Evolutionary conservation across 1,140 invertebrate genomes (phyloP).

Genomic region (Drosophila pallidifrons): DNA sequence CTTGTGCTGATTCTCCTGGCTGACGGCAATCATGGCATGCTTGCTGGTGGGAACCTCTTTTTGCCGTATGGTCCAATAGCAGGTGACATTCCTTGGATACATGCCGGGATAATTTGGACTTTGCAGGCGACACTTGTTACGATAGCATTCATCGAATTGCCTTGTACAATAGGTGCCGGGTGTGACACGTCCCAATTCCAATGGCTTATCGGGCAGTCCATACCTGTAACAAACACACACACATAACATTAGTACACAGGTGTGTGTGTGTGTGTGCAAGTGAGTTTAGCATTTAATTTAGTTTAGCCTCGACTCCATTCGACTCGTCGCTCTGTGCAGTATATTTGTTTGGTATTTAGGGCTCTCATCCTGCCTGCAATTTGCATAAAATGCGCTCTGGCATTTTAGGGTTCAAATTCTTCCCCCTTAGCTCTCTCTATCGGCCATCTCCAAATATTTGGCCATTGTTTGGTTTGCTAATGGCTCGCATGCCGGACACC

Average conservation of each 20-base stretch:
- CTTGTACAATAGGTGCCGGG: constrained; percentile 95
- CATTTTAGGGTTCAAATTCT: constrained; percentile 42
- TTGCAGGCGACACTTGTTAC: constrained; percentile 92
- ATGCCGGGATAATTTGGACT: constrained; percentile 96
- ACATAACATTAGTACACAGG: constrained; percentile 24
- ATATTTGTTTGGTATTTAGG: constrained; percentile 74
- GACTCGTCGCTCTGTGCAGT: constrained; percentile 27
- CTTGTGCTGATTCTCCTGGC: constrained; percentile 90
- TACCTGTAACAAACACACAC: constrained; percentile 85
- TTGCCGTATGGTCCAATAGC: constrained; percentile 92
- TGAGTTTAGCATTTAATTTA: constrained; percentile 60
- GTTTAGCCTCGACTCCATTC: constrained; percentile 34
- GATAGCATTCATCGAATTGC: constrained; percentile 94
- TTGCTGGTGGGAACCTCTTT: constrained; percentile 94
- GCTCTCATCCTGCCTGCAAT: constrained; percentile 50
- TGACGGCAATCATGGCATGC: constrained; percentile 94
- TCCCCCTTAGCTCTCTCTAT: neutral
- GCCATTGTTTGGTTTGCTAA: constrained; percentile 74
- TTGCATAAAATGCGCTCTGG: constrained; percentile 75
- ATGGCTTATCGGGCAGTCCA: constrained; percentile 89
- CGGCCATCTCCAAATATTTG: constrained; percentile 23
- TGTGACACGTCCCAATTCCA: constrained; percentile 92
- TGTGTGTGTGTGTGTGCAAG: constrained; percentile 27
- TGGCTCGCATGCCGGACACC: constrained; percentile 49
- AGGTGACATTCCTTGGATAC: constrained; percentile 95